Evolutionary conservation across 2,797 vertebrate genomes (phyloP), one percentile per base, ranked within the genome.

Genomic region (Podarcis lilfordi): DNA sequence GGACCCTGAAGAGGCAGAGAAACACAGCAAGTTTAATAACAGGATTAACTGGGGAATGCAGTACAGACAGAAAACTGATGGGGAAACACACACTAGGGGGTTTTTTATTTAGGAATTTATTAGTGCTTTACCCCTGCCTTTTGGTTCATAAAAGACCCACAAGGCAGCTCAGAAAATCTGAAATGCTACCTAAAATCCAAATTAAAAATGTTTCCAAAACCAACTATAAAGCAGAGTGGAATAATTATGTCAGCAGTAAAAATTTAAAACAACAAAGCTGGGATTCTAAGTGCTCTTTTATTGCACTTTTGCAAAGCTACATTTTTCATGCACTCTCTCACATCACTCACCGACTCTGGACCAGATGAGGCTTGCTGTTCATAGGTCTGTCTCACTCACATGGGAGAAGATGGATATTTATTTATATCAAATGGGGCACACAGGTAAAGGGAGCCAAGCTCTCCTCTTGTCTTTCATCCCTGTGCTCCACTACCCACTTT

Each of bases 1-100:
- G 97, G 91, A 0, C 98, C 98, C 98, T 98, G 94, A 21, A 69
- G 71, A 82, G 40, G 86, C 88, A 80, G 25, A 95, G 61, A 89
- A 89, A 40, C 45, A 1, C 0, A 59, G 2, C 66, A 68, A 79
- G n/a, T 17, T 84, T 64, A 89, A 37, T 17, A 37, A 1, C 15
- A 4, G 29, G 29, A 7, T 19, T 8, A 43, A 3, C 35, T 0
- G 2, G 25, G 17, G 15, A 74, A 35, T 32, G 5, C 23, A 7
- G n/a, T 29, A 11, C 61, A 66, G 59, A 17, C 0, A 11, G 17
- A 43, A 35, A 9, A 55, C 27, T 43, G 25, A 78, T 61, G 15
- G 10, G 32, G n/a, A 6, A 43, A 69, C 10, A 9, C 23, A 77
- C 84, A 86, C 29, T n/a, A 55, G 45, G 45, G 25, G 10, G 17